A percentile compares a stretch with the other conserved stretches of the same genome.
phyloP scores from a whole-genome alignment of 2,797 vertebrate species.

The Avahi laniger region DNA sequence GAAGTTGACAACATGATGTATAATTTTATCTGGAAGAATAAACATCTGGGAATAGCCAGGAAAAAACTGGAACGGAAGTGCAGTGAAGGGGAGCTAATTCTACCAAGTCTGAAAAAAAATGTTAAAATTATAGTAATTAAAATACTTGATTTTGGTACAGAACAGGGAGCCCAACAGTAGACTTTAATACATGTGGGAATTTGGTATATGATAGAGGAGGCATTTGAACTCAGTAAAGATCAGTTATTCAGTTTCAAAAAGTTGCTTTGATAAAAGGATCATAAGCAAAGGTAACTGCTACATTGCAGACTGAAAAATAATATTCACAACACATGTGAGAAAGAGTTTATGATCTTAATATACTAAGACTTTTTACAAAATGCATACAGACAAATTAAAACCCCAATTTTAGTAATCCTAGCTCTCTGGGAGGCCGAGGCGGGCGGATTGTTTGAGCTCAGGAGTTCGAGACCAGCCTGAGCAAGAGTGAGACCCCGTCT shows the following conservation, averaged over 20 bases:
- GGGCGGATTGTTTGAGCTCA: too few relatives aligned
- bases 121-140: constrained; percentile 29
- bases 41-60: background rate
- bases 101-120: background rate
- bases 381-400: background rate
- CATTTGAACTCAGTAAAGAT: constrained; percentile 41
- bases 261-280: background rate
- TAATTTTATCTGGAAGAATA: constrained; percentile 19
- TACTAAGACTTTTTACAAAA: constrained; percentile 19
- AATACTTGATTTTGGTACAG: constrained; percentile 2
- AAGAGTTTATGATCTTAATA: background rate
- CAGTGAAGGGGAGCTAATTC: background rate
- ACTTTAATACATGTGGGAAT: background rate
- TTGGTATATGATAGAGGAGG: background rate
- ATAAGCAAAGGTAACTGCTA: background rate
- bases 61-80: background rate
- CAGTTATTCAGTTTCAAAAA: background rate
- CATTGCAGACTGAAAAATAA: background rate
- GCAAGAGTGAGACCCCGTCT: too few relatives aligned
- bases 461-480: too few relatives aligned
- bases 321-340: background rate
- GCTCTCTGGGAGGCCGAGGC: too few relatives aligned
- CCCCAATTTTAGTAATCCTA: too few relatives aligned
- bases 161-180: background rate
- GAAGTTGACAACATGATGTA: background rate